These are phyloP conservation scores for Tauraco erythrolophus DNA, from an alignment of 2,113 vertebrate species.

Conservation along the genomic window DNA sequence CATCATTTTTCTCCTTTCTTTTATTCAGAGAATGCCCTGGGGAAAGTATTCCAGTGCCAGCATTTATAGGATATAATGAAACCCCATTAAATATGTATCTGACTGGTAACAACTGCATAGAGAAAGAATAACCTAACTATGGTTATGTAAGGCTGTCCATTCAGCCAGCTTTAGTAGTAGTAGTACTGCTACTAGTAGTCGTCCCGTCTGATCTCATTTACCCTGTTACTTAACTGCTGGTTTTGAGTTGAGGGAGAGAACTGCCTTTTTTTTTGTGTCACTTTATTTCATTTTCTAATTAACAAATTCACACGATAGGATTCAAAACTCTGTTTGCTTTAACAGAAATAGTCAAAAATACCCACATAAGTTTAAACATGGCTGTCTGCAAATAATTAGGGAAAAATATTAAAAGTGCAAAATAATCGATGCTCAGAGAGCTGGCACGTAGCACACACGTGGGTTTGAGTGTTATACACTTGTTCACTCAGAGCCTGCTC, in stretches of 20 bases:
- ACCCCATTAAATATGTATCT: conserved; percentile 85
- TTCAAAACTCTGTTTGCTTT: background rate
- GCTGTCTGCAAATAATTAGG: background rate
- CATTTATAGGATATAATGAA: conserved; percentile 82
- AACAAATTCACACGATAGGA: background rate
- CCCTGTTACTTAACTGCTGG: background rate
- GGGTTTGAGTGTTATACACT: background rate
- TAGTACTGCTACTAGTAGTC: background rate
- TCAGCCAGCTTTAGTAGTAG: background rate
- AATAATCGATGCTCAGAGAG: background rate
- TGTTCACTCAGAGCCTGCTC: fast-evolving
- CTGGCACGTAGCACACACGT: fast-evolving
- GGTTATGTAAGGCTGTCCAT: conserved; percentile 33
- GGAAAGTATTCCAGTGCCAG: conserved; percentile 77
- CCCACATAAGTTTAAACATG: fast-evolving
- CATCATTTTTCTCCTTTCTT: conserved; percentile 77
- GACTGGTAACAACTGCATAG: conserved; percentile 62
- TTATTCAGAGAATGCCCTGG: conserved; percentile 76
- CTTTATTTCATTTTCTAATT: background rate
- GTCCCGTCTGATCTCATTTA: background rate
- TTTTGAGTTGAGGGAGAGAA: background rate
- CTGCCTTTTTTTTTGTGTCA: background rate
- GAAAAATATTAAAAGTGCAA: background rate
- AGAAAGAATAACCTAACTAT: conserved; percentile 50
- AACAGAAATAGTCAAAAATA: background rate